Percentiles rank a stretch among this genome's conserved stretches.
Conservation (phyloP, 2,797 vertebrate species). For the Botia almorhae region DNA sequence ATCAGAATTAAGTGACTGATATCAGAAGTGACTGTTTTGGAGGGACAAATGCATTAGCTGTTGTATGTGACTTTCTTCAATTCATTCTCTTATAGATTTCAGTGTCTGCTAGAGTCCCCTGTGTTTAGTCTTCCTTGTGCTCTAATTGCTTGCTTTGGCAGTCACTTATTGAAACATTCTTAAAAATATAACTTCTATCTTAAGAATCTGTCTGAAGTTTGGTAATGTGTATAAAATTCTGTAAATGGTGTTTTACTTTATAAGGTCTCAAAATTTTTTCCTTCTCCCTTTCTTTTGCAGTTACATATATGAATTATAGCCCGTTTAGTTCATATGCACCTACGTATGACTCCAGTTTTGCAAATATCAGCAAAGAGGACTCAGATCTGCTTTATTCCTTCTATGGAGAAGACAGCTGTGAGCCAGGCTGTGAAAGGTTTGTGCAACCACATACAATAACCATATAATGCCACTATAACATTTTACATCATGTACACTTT, state of each 20-base stretch:
- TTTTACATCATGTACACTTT: not conserved
- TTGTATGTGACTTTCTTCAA: not conserved
- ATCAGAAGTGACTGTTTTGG: not conserved
- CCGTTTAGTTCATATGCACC: conserved; percentile 95
- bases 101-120: not conserved
- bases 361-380: conserved; percentile 95
- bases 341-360: conserved; percentile 93
- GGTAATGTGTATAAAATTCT: not conserved
- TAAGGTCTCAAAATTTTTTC: not conserved
- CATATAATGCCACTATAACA: too few species aligned
- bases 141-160: not conserved
- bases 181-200: not conserved
- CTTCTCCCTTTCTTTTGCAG: conserved; percentile 67
- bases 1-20: not conserved
- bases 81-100: not conserved
- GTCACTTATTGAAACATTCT: not conserved
- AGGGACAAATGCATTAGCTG: not conserved
- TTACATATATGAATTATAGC: conserved; percentile 95
- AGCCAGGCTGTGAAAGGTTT: conserved; percentile 87
- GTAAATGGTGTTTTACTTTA: not conserved
- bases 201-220: not conserved
- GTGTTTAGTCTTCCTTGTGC: not conserved
- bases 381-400: conserved; percentile 91
- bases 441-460: conserved; percentile 23
- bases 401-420: conserved; percentile 89